Base-by-base conservation (phyloP, 2,888 invertebrate genomes). In the Physocephala rufipes region DNA sequence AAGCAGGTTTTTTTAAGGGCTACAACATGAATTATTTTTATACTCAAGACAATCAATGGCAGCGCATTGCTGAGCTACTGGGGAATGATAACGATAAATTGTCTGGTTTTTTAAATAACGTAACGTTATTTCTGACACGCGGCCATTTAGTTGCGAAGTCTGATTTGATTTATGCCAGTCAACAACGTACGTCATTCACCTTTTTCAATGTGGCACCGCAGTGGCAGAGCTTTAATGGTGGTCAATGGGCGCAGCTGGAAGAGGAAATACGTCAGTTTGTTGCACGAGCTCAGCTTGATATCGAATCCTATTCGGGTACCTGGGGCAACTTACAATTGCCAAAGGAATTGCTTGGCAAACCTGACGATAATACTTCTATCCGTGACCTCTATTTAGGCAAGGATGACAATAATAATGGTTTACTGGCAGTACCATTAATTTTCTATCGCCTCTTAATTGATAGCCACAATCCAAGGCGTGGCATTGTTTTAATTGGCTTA, bases 401-500 rank as follows among this genome's bases (percentile, higher is more conserved):
- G 12, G 82, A 85, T 74, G 78, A 65, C 15, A 81, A 82, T 19
- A 79, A 82, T 58, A 81, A 79, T 5, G 82, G 77, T 2, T 81
- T 83, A 12, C 72, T 90, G 61, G 88, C 89, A 2, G 88, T 89
- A 16, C 90, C 90, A 1, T 83, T 85, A 76, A 75, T 89, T 53
- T 89, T 83, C 76, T 91, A 89, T 87, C 90, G 90, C 79, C 84
- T 89, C 3, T 79, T 90, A 49, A 86, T 89, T 74, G 87, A 90
- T 73, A 71, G 74, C 19, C 24, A 64, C 36, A 62, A 70, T 7
- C 74, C 76, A 36, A 76, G 80, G 26, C 81, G 83, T 26, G 90
- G 89, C 1, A 81, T 89, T 28, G 90, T 87, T 4, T 82, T 91
- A 67, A 78, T 91, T 16, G 89, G 89, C 2, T 83, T 83, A 1